These are phyloP conservation scores for Tricholauxania praeusta DNA, from an alignment of 2,888 invertebrate genomes.

Conservation along the genomic window DNA sequence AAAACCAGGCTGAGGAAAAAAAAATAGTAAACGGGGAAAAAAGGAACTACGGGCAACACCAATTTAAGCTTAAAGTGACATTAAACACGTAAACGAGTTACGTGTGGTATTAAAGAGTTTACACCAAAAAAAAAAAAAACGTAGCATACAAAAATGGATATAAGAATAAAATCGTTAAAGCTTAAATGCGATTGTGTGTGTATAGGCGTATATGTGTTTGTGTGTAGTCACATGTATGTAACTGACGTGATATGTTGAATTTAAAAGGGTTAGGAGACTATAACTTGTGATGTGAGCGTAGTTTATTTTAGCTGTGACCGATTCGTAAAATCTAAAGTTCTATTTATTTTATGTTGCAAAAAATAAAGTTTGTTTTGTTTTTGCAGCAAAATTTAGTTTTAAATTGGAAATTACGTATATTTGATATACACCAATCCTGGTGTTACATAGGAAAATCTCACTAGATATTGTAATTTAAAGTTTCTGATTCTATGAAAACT, in stretches of 20 bases:
- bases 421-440: too few relatives aligned
- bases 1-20: too few relatives aligned
- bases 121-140: background rate
- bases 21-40: background rate
- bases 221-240: background rate
- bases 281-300: background rate
- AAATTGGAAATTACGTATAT: too few relatives aligned
- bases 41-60: background rate
- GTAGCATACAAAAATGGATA: too few relatives aligned
- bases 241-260: background rate
- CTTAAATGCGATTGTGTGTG: conserved; percentile 1
- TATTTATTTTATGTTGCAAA: too few relatives aligned
- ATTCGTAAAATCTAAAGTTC: too few relatives aligned
- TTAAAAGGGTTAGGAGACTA: background rate
- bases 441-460: too few relatives aligned
- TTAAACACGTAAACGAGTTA: conserved; percentile 41
- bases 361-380: background rate
- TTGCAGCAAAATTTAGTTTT: too few relatives aligned
- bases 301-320: background rate
- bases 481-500: too few relatives aligned
- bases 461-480: too few relatives aligned
- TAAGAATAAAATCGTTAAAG: too few relatives aligned
- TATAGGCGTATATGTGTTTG: background rate
- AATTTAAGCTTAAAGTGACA: conserved; percentile 35
- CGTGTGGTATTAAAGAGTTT: background rate